phyloP scores from a whole-genome alignment of 2,113 vertebrate species.

The Electrona antarctica region DNA sequence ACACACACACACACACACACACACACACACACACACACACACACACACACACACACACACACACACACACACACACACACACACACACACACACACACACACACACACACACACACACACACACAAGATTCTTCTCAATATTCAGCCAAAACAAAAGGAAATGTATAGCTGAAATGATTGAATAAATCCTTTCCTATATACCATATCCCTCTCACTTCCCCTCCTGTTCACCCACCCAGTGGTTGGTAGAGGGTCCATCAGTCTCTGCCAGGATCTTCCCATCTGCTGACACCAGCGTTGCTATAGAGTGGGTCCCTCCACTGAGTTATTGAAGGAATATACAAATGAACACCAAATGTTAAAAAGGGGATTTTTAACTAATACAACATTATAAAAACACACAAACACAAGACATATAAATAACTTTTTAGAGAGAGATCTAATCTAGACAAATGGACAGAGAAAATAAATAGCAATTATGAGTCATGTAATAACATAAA shows the following conservation, averaged over 20 bases:
- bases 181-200: background rate
- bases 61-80: too few species aligned
- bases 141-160: background rate
- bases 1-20: background rate
- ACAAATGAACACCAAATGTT: conserved; percentile 15
- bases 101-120: background rate
- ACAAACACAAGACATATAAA: background rate
- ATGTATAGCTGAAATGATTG: too few species aligned
- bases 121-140: background rate
- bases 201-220: conserved; percentile 2
- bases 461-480: too few species aligned
- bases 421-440: too few species aligned
- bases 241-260: conserved; percentile 88
- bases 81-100: background rate
- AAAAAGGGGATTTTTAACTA: background rate
- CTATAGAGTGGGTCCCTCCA: conserved; percentile 87
- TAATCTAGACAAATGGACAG: too few species aligned
- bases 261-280: conserved; percentile 85
- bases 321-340: conserved; percentile 47
- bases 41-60: conserved; percentile 72
- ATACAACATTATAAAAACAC: background rate
- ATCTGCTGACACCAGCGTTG: conserved; percentile 82
- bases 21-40: conserved; percentile 86
- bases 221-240: conserved; percentile 80
- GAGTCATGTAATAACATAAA: too few species aligned